Base-by-base conservation (phyloP, 2,888 invertebrate genomes). In the Platycheirus albimanus region DNA sequence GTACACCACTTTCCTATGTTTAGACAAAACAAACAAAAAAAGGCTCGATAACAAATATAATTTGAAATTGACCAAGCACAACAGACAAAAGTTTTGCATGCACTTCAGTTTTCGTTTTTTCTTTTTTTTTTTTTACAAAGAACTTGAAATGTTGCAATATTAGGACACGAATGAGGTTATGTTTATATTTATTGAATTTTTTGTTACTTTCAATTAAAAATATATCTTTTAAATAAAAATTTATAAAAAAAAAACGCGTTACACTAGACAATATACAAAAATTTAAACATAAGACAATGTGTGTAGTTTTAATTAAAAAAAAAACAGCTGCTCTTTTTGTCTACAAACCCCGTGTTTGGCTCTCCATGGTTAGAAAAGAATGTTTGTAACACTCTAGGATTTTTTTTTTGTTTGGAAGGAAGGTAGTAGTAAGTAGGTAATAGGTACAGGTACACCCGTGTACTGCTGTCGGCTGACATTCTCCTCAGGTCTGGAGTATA, bases 271-370 rank as follows among this genome's bases (percentile, higher is more conserved):
- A 56, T 15, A 38, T 2, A 24, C 6, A 24, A 6, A 58, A 28
- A 17, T 30, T 61, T 58, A 78, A 71, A 78, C 33, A 66, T 64
- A 63, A 47, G 49, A 56, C 66, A 71, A 71, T 67, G 19, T 41
- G 49, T 64, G 33, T 36, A n/a, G n/a, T n/a, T n/a, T n/a, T n/a
- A n/a, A n/a, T 66, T 56, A 75, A 64, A 45, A 47, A 24, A 13
- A 24, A 10, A 58, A 45, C 11, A 61, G 33, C 67, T 77, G 77
- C 77, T 77, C 77, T 72, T 67, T 81, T 66, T 30, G 30, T 76
- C 81, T 81, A 81, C 81, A 77, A 81, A 81, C 81, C 81, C 66
- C 61, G 24, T n/a, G n/a, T 77, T 71, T 19, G 33, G 30, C 36
- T 75, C 80, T 75, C 80, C 80, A 64, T 70, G 20, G 56, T 41